Evolutionary conservation across 2,888 invertebrate genomes (phyloP).

Genomic region (Idaea biselata): DNA sequence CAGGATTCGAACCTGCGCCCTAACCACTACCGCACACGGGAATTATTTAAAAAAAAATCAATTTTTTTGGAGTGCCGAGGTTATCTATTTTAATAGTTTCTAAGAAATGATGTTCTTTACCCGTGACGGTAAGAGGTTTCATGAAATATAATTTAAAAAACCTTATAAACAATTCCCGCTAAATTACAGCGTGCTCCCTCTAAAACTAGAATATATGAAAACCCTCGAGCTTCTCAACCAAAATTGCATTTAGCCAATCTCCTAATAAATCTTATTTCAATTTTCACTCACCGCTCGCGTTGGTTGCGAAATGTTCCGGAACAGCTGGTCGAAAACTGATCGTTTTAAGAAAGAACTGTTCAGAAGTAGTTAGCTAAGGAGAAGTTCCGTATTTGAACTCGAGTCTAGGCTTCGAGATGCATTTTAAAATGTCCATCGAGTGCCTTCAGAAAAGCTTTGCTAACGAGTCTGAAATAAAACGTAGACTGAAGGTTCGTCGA

Average conservation of each 20-base stretch:
- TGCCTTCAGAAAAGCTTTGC: constrained; percentile 26
- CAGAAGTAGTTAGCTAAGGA: constrained; percentile 56
- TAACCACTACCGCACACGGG: too few relatives aligned
- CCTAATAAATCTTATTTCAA: constrained; percentile 23
- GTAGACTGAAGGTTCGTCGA: neutral
- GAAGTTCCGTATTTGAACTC: constrained; percentile 61
- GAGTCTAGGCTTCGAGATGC: constrained; percentile 44
- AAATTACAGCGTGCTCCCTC: too few relatives aligned
- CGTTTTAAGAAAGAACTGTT: constrained; percentile 48
- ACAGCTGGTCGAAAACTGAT: constrained; percentile 50
- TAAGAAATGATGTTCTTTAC: too few relatives aligned
- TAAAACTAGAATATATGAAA: constrained; percentile 1
- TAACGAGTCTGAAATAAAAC: constrained; percentile 18
- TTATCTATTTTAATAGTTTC: too few relatives aligned
- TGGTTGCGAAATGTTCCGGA: constrained; percentile 23
- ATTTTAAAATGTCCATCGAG: constrained; percentile 45
- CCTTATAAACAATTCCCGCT: too few relatives aligned
- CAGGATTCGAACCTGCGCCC: too few relatives aligned
- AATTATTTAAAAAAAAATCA: too few relatives aligned
- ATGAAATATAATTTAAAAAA: too few relatives aligned
- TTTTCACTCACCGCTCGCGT: constrained; percentile 18
- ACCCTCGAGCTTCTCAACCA: neutral
- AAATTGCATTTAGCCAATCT: constrained; percentile 10
- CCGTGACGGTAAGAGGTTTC: too few relatives aligned
- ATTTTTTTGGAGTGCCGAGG: too few relatives aligned